Evolutionary conservation across 2,113 vertebrate genomes (phyloP).

Genomic region (Centrocercus urophasianus): DNA sequence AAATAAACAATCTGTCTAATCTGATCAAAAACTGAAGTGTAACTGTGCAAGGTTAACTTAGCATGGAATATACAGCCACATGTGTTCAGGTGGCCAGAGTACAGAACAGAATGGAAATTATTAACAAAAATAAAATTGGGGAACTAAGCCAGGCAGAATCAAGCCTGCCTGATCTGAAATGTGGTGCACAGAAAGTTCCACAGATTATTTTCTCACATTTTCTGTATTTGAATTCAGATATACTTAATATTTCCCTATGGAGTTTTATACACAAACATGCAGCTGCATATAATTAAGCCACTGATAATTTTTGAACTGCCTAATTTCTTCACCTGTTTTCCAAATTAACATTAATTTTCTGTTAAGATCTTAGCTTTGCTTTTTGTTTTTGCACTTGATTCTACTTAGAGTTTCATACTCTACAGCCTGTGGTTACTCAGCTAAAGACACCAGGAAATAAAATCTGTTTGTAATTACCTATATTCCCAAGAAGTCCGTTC

Average conservation of each 20-base stretch:
- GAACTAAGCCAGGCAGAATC: neutral
- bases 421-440: neutral
- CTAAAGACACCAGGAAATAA: conserved; percentile 25
- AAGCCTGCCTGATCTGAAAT: neutral
- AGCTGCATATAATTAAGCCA: neutral
- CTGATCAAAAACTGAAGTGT: neutral
- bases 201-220: neutral
- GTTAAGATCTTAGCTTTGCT: neutral
- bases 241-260: neutral
- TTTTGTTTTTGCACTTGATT: neutral
- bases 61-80: fast-evolving
- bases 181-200: neutral
- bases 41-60: neutral
- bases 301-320: neutral
- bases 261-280: neutral
- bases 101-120: neutral
- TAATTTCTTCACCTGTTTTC: neutral
- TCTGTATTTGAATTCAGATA: neutral
- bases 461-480: conserved; percentile 85
- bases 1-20: neutral
- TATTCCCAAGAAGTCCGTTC: conserved; percentile 92
- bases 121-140: neutral
- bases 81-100: neutral
- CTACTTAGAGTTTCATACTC: neutral
- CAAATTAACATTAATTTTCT: neutral